Conservation (phyloP, 1,140 invertebrate genomes). For the Maniola jurtina region DNA sequence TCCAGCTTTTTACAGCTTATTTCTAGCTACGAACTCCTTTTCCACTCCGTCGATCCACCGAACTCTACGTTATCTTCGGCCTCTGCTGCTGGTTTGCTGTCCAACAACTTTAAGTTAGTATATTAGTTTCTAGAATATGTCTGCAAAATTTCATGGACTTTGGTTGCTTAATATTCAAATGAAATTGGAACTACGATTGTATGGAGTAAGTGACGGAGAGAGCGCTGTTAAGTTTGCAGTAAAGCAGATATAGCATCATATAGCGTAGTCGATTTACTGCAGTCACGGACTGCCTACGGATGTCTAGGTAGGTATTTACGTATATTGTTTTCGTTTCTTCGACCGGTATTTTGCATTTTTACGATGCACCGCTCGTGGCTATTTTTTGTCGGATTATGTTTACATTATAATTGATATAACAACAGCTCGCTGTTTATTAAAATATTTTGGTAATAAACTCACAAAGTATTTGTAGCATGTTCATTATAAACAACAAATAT, state of each 20-base stretch:
- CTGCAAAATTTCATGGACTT: too few relatives aligned
- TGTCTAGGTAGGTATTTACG: too few relatives aligned
- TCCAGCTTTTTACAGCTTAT: too few relatives aligned
- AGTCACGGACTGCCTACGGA: constrained; percentile 32
- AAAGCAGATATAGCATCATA: constrained; percentile 9
- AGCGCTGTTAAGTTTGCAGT: background rate
- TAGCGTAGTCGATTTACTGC: constrained; percentile 59
- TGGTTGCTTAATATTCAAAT: too few relatives aligned
- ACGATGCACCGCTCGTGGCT: constrained; percentile 3
- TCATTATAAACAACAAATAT: background rate
- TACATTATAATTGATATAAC: constrained; percentile 2
- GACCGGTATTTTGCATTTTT: constrained; percentile 62
- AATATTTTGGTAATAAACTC: background rate
- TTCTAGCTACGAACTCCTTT: too few relatives aligned
- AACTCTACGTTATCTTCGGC: too few relatives aligned
- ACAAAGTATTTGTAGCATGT: background rate
- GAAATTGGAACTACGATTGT: too few relatives aligned
- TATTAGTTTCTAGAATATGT: too few relatives aligned
- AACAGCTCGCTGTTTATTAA: background rate
- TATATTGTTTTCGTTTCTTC: constrained; percentile 54
- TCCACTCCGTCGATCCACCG: too few relatives aligned
- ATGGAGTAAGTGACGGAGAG: too few relatives aligned
- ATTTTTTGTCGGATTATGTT: constrained; percentile 9
- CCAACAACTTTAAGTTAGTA: too few relatives aligned
- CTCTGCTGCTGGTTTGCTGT: too few relatives aligned